Percentiles rank a stretch among this genome's conserved stretches.
Conservation (phyloP, 2,888 invertebrate species). For the Lumbricus terrestris region DNA sequence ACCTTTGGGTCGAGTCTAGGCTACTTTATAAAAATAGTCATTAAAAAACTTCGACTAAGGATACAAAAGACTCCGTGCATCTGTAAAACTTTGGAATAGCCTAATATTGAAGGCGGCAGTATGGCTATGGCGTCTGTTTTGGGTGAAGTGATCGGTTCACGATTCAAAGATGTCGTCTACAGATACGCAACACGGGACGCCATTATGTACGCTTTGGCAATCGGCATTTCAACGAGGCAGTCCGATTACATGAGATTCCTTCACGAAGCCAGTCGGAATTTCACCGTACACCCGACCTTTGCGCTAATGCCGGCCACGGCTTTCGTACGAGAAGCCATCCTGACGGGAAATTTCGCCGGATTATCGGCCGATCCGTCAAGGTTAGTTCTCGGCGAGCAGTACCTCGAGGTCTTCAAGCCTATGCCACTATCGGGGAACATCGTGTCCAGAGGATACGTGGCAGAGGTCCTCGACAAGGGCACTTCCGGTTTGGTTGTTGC, state of each 20-base stretch:
- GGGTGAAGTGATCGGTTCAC: neutral
- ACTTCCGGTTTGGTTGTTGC: neutral
- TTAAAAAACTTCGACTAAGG: too few species aligned
- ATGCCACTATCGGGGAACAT: neutral
- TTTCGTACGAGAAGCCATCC: neutral
- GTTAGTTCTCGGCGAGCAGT: neutral
- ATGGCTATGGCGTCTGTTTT: neutral
- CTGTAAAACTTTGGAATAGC: too few species aligned
- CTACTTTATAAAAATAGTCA: too few species aligned
- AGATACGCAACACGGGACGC: neutral
- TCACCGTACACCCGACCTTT: neutral
- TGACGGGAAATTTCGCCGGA: neutral
- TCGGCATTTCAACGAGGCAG: neutral
- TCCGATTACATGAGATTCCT: neutral
- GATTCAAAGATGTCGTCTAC: neutral
- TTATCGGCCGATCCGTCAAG: neutral
- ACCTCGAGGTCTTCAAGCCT: neutral
- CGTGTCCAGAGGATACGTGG: neutral
- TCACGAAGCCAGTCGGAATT: neutral
- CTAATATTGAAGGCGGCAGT: neutral
- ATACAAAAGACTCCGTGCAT: too few species aligned
- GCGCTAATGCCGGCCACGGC: neutral
- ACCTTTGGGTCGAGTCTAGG: too few species aligned
- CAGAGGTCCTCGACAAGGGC: neutral
- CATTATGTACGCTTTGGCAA: neutral